Conservation (phyloP, 2,888 invertebrate genomes). For the Drosophila pseudotakahashii region DNA sequence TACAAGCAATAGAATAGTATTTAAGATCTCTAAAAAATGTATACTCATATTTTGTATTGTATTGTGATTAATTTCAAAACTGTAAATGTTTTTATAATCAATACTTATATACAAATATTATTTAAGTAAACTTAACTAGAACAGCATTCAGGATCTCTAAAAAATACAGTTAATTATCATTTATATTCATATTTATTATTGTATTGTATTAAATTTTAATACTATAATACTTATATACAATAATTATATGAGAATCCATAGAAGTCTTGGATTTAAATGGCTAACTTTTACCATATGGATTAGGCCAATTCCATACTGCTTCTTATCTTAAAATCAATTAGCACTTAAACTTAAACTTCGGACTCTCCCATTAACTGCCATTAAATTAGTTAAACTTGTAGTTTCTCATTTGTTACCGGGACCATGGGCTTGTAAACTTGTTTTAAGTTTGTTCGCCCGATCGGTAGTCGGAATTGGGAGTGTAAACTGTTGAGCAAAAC, state of each 20-base stretch:
- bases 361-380: neutral
- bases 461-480: slow-evolving; percentile 42
- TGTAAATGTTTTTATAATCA: no score
- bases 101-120: neutral
- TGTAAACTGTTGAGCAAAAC: slow-evolving; percentile 51
- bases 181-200: no score
- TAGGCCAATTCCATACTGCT: neutral
- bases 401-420: slow-evolving; percentile 1
- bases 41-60: neutral
- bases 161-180: no score
- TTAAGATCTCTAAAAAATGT: no score
- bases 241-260: no score
- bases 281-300: neutral
- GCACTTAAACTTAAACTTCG: neutral
- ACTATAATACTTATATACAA: no score
- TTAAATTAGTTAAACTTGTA: neutral
- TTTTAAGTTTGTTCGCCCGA: slow-evolving; percentile 12
- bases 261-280: neutral
- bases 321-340: neutral
- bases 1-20: no score
- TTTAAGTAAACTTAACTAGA: neutral
- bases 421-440: slow-evolving; percentile 12
- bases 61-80: neutral
- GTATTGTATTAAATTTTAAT: neutral
- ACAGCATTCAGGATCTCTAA: no score